Evolutionary conservation across 2,113 vertebrate species (phyloP).

Genomic region (Platycercus adscitus): DNA sequence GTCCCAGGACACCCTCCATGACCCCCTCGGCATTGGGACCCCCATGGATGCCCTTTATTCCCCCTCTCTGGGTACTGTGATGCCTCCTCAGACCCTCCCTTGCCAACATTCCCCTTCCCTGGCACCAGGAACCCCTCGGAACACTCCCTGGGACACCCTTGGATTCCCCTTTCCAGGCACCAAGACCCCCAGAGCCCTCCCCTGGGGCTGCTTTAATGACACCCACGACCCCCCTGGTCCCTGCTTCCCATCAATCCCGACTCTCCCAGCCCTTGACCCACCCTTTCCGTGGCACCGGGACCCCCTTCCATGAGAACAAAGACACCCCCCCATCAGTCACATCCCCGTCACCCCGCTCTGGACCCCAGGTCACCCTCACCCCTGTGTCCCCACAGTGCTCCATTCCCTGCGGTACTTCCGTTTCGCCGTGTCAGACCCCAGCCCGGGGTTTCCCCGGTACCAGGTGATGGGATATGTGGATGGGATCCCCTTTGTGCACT

Average conservation of each 20-base stretch:
- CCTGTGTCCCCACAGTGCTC: neutral
- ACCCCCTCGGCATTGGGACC: no score
- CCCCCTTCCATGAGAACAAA: no score
- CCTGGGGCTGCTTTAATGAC: neutral
- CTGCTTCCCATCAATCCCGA: neutral
- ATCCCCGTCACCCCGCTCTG: neutral
- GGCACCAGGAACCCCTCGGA: neutral
- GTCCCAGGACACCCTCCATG: no score
- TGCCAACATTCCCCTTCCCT: no score
- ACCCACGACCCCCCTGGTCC: no score
- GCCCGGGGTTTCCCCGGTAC: fast-evolving
- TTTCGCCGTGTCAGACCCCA: fast-evolving
- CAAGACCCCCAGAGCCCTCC: neutral
- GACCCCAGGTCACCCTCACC: neutral
- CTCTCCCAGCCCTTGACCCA: neutral
- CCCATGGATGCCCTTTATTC: no score
- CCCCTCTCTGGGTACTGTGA: no score
- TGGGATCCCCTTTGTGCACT: fast-evolving
- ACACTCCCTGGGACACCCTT: neutral
- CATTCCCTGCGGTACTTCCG: neutral
- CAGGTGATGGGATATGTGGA: fast-evolving
- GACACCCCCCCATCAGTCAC: neutral
- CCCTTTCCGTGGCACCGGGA: neutral
- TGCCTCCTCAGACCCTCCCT: no score
- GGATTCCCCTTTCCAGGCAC: neutral